Conservation (phyloP, 2,113 vertebrate genomes). For the Tyto alba region DNA sequence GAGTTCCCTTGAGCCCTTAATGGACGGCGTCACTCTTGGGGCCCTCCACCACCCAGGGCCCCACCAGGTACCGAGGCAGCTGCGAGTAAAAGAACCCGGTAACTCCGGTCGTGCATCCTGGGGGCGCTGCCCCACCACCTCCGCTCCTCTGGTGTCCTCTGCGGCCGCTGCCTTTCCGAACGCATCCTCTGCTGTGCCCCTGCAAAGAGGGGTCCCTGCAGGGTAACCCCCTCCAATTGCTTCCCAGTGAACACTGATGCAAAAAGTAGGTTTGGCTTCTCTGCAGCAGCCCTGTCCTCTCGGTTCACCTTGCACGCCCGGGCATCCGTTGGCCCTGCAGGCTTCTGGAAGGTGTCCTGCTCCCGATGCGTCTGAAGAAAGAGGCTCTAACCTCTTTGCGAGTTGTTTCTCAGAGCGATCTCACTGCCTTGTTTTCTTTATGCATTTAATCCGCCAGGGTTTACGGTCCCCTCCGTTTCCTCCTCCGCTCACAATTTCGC, state of each 20-base stretch:
- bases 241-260: not conserved
- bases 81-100: not conserved
- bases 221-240: not conserved
- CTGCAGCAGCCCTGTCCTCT: not conserved
- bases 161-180: not conserved
- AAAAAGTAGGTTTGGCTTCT: too few species aligned
- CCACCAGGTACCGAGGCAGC: not conserved
- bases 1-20: not conserved
- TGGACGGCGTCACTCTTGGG: not conserved
- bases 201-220: not conserved
- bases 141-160: not conserved
- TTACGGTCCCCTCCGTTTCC: not conserved
- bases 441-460: not conserved
- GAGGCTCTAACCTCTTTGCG: not conserved
- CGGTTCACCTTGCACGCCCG: accelerated
- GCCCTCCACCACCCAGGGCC: not conserved
- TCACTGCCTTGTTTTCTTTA: not conserved
- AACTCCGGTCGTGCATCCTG: not conserved
- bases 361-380: not conserved
- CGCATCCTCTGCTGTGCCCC: not conserved
- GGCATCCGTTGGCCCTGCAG: not conserved
- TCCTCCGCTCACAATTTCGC: not conserved
- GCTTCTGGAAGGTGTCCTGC: not conserved
- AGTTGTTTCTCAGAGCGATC: not conserved
- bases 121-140: not conserved